phyloP scores from a whole-genome alignment of 2,888 invertebrate species.

The Limnephilus marmoratus region DNA sequence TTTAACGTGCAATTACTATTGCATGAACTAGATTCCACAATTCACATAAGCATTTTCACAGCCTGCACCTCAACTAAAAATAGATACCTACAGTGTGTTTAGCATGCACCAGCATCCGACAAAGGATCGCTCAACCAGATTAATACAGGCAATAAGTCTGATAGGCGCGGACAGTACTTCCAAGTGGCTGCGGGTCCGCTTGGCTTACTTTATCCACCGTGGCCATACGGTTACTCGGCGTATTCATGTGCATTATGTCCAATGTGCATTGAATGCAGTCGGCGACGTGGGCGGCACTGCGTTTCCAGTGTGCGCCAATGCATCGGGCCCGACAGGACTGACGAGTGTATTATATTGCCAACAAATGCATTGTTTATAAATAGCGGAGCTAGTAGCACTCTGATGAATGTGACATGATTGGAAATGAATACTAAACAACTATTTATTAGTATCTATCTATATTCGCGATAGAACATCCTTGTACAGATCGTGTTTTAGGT shows the following conservation, averaged over 20 bases:
- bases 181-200: background rate
- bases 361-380: background rate
- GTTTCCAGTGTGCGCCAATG: constrained; percentile 59
- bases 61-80: background rate
- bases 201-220: background rate
- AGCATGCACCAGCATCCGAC: constrained; percentile 22
- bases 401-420: background rate
- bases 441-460: too few species aligned
- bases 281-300: constrained; percentile 63
- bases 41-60: background rate
- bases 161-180: constrained; percentile 60
- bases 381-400: background rate
- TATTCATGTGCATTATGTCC: background rate
- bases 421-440: background rate
- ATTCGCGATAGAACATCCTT: too few species aligned
- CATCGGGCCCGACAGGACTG: constrained; percentile 19
- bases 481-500: too few species aligned
- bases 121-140: constrained; percentile 22
- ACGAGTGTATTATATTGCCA: background rate
- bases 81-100: background rate
- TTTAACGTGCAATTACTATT: background rate
- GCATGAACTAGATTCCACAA: background rate
- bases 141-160: constrained; percentile 55
- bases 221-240: constrained; percentile 20
- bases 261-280: constrained; percentile 58